A percentile compares a stretch with the other conserved stretches of the same genome.
These are phyloP conservation scores for Parasteatoda lunata DNA, from an alignment of 2,888 invertebrate species.

Conservation along the genomic window DNA sequence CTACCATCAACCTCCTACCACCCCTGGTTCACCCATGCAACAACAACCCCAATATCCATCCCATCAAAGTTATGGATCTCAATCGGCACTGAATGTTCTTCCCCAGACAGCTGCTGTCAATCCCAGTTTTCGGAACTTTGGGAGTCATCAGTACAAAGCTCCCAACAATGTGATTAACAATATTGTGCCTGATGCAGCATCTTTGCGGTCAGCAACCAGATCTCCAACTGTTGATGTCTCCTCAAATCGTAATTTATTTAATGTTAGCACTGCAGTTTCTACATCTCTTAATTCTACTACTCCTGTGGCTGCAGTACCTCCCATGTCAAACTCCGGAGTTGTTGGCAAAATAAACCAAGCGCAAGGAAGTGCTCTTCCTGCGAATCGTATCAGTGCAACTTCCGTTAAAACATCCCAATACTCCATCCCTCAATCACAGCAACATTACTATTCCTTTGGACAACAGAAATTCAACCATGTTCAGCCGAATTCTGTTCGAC, in stretches of 20 bases:
- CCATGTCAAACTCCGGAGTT: conserved; percentile 33
- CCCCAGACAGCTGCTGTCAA: conserved; percentile 65
- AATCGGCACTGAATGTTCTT: conserved; percentile 71
- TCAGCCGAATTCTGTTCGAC: conserved; percentile 47
- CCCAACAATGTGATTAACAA: conserved; percentile 59
- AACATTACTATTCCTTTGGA: conserved; percentile 62
- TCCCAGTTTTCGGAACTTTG: conserved; percentile 62
- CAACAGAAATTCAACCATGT: conserved; percentile 62
- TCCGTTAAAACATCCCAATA: conserved; percentile 54
- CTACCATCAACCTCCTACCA: conserved; percentile 80
- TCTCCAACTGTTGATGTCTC: conserved; percentile 65
- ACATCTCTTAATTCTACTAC: conserved; percentile 52
- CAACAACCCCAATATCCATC: conserved; percentile 78
- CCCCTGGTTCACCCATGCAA: conserved; percentile 99
- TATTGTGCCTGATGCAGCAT: conserved; percentile 54
- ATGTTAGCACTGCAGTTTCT: conserved; percentile 52
- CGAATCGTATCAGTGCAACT: conserved; percentile 28
- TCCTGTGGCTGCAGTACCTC: conserved; percentile 52
- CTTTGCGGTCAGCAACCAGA: conserved; percentile 48
- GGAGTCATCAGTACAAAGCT: conserved; percentile 65
- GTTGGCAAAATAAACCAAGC: conserved; percentile 52
- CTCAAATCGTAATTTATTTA: conserved; percentile 51
- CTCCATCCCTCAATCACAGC: conserved; percentile 57
- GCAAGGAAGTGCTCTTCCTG: conserved; percentile 33
- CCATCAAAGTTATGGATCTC: conserved; percentile 75